These are phyloP conservation scores for Zootoca vivipara DNA, from an alignment of 2,113 vertebrate species.

Conservation along the genomic window DNA sequence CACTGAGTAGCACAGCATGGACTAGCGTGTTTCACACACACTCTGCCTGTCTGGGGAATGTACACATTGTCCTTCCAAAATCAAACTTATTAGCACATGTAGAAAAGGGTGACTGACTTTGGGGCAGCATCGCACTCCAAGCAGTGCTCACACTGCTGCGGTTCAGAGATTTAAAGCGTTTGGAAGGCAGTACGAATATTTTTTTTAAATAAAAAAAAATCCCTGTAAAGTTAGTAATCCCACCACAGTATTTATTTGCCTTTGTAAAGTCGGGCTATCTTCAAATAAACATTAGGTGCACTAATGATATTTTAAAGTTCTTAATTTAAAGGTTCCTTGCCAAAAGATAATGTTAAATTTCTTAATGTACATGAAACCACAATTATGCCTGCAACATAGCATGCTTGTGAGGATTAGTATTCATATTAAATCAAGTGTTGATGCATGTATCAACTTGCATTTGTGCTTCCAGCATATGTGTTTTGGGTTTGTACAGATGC, in stretches of 20 bases:
- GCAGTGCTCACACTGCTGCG: constrained; percentile 57
- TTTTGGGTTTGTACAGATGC: neutral
- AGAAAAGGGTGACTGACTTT: constrained; percentile 84
- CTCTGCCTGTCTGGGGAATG: constrained; percentile 83
- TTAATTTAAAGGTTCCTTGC: neutral
- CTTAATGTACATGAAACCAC: neutral
- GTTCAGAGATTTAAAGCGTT: constrained; percentile 69
- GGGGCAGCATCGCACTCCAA: constrained; percentile 69
- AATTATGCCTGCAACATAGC: neutral
- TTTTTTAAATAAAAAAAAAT: constrained; percentile 45
- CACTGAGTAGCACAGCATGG: constrained; percentile 82
- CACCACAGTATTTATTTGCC: constrained; percentile 45
- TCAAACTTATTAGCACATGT: constrained; percentile 84
- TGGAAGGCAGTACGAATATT: constrained; percentile 60
- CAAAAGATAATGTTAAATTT: constrained; percentile 9
- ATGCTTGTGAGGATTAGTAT: constrained; percentile 3
- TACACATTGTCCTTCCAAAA: constrained; percentile 85
- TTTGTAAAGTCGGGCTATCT: constrained; percentile 62
- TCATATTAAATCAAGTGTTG: constrained; percentile 2
- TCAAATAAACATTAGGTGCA: constrained; percentile 52
- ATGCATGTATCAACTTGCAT: neutral
- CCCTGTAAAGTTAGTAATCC: constrained; percentile 61
- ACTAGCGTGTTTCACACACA: constrained; percentile 81
- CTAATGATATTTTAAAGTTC: constrained; percentile 48
- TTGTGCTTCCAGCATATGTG: neutral